These are phyloP conservation scores for Melanerpes formicivorus DNA, from an alignment of 2,113 vertebrate species.

Conservation along the genomic window DNA sequence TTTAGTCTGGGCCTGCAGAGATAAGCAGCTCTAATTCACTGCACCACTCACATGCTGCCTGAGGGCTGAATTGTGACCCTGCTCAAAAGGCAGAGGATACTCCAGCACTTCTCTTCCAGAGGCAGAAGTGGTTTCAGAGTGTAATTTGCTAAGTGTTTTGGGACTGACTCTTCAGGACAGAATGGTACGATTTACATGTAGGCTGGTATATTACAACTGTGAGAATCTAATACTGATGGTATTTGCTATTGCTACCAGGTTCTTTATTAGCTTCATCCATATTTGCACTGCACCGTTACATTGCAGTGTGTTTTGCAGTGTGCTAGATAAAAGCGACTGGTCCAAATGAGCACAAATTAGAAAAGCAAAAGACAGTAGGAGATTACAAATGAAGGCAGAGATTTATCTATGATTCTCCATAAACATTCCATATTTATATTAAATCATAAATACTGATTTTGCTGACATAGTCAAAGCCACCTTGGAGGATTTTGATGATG, in stretches of 20 bases:
- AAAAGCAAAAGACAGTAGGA: not conserved
- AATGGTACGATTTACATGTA: slow-evolving; percentile 18
- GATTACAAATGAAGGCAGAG: not conserved
- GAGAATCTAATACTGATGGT: slow-evolving; percentile 22
- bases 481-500: slow-evolving; percentile 27
- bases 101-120: slow-evolving; percentile 37
- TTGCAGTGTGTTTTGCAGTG: not conserved
- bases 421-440: slow-evolving; percentile 43
- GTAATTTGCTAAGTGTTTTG: slow-evolving; percentile 71
- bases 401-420: not conserved
- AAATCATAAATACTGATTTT: slow-evolving; percentile 35
- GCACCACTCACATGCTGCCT: slow-evolving; percentile 32
- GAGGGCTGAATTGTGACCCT: slow-evolving; percentile 62
- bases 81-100: slow-evolving; percentile 43
- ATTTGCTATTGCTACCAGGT: slow-evolving; percentile 12
- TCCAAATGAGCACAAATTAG: slow-evolving; percentile 14
- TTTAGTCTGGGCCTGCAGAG: slow-evolving; percentile 45
- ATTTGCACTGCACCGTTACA: not conserved
- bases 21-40: slow-evolving; percentile 31
- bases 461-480: slow-evolving; percentile 17
- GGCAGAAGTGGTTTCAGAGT: slow-evolving; percentile 51
- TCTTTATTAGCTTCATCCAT: slow-evolving; percentile 30
- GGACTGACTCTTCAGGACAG: slow-evolving; percentile 52
- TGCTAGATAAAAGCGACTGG: not conserved
- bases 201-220: slow-evolving; percentile 46